Evolutionary conservation across 2,113 vertebrate genomes (phyloP).

Genomic region (Dendropsophus ebraccatus): DNA sequence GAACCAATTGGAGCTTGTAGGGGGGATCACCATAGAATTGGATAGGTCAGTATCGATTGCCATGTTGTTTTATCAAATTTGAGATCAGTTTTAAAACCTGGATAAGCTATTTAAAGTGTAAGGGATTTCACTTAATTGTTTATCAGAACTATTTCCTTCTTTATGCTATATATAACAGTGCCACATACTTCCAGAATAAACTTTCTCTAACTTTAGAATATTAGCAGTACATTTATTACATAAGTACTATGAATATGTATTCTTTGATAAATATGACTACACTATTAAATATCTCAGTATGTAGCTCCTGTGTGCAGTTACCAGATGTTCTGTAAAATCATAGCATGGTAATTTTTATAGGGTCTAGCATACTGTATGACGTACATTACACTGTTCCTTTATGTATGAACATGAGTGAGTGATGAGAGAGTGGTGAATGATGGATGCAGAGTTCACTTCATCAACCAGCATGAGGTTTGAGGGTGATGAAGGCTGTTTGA

Average conservation of each 20-base stretch:
- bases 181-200: too few relatives aligned
- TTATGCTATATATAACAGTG: too few relatives aligned
- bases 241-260: not conserved
- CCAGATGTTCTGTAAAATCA: not conserved
- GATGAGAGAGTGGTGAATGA: constrained; percentile 34
- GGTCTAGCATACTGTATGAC: not conserved
- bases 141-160: too few relatives aligned
- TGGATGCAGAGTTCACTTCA: constrained; percentile 37
- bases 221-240: not conserved
- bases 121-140: too few relatives aligned
- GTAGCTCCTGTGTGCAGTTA: not conserved
- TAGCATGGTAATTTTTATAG: not conserved
- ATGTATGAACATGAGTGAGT: constrained; percentile 10
- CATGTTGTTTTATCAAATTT: too few relatives aligned
- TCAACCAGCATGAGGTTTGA: constrained; percentile 14
- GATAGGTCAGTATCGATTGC: too few relatives aligned
- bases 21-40: too few relatives aligned
- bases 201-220: not conserved
- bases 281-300: not conserved
- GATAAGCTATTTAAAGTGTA: too few relatives aligned
- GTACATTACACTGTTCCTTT: not conserved
- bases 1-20: too few relatives aligned
- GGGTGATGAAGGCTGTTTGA: constrained; percentile 31
- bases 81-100: too few relatives aligned
- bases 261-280: not conserved